Conservation (phyloP, 2,888 invertebrate genomes). For the Tetranychus piercei region DNA sequence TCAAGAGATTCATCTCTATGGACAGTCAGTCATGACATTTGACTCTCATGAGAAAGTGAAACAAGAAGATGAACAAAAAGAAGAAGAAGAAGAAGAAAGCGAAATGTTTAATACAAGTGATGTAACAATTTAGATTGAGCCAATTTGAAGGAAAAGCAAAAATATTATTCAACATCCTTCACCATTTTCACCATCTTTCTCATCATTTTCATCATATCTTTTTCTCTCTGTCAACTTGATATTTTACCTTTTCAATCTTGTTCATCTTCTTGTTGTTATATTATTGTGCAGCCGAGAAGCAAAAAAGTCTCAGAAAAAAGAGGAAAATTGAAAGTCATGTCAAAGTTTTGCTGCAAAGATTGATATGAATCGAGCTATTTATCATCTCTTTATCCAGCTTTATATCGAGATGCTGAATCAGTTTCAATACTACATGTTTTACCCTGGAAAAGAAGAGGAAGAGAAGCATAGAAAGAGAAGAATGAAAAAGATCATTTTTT, state of each 20-base stretch:
- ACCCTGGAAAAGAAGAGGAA: too few relatives aligned
- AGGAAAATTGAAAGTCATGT: not conserved
- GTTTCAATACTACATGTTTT: not conserved
- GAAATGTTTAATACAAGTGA: not conserved
- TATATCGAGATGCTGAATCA: not conserved
- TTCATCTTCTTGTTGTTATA: not conserved
- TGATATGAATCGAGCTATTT: not conserved
- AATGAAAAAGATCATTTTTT: too few relatives aligned
- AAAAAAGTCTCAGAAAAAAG: not conserved
- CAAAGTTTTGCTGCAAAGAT: not conserved
- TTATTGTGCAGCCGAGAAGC: not conserved
- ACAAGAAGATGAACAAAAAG: too few relatives aligned
- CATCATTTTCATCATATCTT: slow-evolving; percentile 19
- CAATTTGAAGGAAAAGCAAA: not conserved
- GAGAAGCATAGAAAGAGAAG: too few relatives aligned
- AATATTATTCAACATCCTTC: too few relatives aligned
- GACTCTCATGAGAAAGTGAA: not conserved
- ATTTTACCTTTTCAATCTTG: not conserved
- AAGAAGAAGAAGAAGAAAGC: not conserved
- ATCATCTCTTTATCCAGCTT: not conserved
- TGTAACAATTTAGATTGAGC: not conserved
- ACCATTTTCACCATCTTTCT: slow-evolving; percentile 13
- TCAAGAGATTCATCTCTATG: not conserved
- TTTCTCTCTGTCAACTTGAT: slow-evolving; percentile 18
- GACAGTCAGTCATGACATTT: not conserved